A percentile compares a stretch with the other conserved stretches of the same genome.
Conservation (phyloP, 2,797 vertebrate species). For the Atherinosoma microstoma region DNA sequence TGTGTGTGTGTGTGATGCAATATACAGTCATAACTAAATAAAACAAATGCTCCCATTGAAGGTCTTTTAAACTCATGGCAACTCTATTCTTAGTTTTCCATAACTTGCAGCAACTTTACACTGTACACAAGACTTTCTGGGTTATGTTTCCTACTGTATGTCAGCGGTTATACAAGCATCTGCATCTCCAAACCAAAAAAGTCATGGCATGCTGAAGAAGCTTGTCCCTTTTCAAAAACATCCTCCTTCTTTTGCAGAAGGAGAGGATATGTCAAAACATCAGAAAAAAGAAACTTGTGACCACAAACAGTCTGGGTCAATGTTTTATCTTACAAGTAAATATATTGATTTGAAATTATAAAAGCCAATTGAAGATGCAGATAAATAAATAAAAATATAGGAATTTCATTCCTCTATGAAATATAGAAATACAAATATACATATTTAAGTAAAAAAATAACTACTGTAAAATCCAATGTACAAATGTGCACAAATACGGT, state of each 20-base stretch:
- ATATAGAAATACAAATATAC: no score
- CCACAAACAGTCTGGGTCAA: not conserved
- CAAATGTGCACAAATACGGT: no score
- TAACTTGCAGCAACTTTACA: not conserved
- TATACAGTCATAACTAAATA: no score
- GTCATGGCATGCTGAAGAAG: slow-evolving; percentile 8
- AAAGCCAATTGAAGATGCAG: no score
- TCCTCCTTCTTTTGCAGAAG: not conserved
- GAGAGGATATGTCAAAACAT: not conserved
- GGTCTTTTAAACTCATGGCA: not conserved
- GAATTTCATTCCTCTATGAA: no score
- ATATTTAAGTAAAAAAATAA: no score
- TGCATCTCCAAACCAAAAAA: not conserved
- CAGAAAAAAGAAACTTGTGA: not conserved
- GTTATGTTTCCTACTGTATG: not conserved
- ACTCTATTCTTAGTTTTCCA: not conserved
- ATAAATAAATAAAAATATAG: no score
- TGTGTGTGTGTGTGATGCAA: slow-evolving; percentile 24
- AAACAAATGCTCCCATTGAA: not conserved
- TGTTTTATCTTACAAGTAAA: no score
- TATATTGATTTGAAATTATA: no score
- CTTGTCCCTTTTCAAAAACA: slow-evolving; percentile 2
- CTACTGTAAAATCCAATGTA: no score
- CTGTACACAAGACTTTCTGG: not conserved
- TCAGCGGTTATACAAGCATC: not conserved